Evolutionary conservation across 1,140 invertebrate species (phyloP).

Genomic region (Ceratina australensis): DNA sequence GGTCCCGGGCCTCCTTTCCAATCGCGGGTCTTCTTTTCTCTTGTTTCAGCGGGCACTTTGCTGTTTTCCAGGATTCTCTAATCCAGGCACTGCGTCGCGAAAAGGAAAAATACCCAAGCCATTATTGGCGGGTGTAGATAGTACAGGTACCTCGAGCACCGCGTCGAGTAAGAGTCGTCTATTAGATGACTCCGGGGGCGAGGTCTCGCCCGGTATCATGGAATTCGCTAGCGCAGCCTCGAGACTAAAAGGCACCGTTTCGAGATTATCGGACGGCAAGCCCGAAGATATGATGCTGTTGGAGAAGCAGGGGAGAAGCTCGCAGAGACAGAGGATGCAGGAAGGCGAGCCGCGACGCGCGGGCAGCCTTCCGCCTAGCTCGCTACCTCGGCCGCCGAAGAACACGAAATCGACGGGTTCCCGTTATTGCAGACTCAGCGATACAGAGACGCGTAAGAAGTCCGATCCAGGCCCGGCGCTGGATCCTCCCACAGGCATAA

Average conservation of each 20-base stretch:
- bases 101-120: constrained; percentile 91
- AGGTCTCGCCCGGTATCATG: constrained; percentile 73
- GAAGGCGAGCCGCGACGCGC: constrained; percentile 77
- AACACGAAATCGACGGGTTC: constrained; percentile 80
- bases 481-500: constrained; percentile 44
- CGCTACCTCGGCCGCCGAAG: constrained; percentile 84
- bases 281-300: constrained; percentile 86
- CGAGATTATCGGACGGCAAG: constrained; percentile 75
- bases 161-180: constrained; percentile 80
- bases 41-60: constrained; percentile 89
- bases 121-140: constrained; percentile 87
- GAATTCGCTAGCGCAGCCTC: constrained; percentile 70
- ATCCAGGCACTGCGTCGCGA: constrained; percentile 89
- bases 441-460: constrained; percentile 79
- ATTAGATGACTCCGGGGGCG: constrained; percentile 77
- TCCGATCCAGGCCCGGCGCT: constrained; percentile 72
- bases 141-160: constrained; percentile 76
- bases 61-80: constrained; percentile 93
- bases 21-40: constrained; percentile 80
- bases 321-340: constrained; percentile 86
- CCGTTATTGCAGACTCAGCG: constrained; percentile 81
- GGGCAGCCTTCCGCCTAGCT: constrained; percentile 83
- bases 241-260: constrained; percentile 75
- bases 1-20: constrained; percentile 79
- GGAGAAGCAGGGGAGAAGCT: constrained; percentile 87